A percentile compares a stretch with the other conserved stretches of the same genome.
phyloP scores from a whole-genome alignment of 2,888 invertebrate species.

The Oscheius sp. region DNA sequence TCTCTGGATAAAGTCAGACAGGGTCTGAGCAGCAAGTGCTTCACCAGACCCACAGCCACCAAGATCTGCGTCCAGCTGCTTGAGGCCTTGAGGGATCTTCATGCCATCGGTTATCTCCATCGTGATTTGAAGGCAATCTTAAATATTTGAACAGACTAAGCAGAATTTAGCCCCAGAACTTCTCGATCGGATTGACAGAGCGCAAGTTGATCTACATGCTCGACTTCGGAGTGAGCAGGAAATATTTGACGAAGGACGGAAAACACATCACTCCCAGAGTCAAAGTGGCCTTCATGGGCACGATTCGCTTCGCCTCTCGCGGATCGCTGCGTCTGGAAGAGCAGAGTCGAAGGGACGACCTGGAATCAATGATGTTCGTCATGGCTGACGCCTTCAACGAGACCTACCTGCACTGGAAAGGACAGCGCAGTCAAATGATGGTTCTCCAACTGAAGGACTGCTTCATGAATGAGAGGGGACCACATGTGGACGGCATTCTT shows the following conservation, averaged over 20 bases:
- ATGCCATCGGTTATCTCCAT: conserved; percentile 10
- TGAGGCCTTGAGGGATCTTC: conserved; percentile 16
- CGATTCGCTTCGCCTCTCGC: conserved; percentile 44
- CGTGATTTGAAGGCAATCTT: conserved; percentile 11
- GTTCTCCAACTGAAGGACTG: conserved; percentile 13
- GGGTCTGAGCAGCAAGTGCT: conserved; percentile 18
- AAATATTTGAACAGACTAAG: too few relatives aligned
- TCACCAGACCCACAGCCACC: conserved; percentile 1
- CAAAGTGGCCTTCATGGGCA: conserved; percentile 55
- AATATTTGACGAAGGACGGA: conserved; percentile 10
- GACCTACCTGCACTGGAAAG: conserved; percentile 17
- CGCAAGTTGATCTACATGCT: conserved; percentile 23
- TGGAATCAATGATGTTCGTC: conserved; percentile 41
- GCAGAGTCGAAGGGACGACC: conserved; percentile 52
- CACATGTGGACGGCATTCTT: neutral
- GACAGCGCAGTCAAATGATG: neutral
- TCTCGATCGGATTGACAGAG: conserved; percentile 17
- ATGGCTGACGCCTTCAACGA: conserved; percentile 29
- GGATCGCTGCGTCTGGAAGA: conserved; percentile 45
- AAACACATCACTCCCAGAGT: conserved; percentile 32
- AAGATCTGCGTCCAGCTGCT: conserved; percentile 27
- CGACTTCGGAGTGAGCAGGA: conserved; percentile 26
- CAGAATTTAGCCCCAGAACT: conserved; percentile 6
- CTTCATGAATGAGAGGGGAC: conserved; percentile 15
- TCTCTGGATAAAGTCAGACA: conserved; percentile 48